phyloP scores from a whole-genome alignment of 2,797 vertebrate species.

The Mormyrops attenuatus region DNA sequence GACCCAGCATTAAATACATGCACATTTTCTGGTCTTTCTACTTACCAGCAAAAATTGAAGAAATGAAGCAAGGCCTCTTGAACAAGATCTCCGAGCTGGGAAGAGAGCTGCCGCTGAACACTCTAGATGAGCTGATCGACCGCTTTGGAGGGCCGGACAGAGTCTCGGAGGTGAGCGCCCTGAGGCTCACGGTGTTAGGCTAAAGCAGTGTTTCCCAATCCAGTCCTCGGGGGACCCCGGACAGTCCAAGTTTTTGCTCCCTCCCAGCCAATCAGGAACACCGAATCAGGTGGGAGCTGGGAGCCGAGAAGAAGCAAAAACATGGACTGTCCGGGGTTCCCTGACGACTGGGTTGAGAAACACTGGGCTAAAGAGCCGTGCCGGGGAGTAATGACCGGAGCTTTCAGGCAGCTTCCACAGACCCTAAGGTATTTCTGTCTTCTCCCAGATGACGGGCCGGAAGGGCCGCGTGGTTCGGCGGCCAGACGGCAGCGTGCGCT shows the following conservation, averaged over 20 bases:
- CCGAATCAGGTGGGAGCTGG: too few relatives aligned
- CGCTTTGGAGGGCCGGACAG: conserved; percentile 88
- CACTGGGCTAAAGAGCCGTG: not conserved
- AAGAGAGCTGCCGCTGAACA: conserved; percentile 93
- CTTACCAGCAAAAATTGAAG: conserved; percentile 69
- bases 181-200: not conserved
- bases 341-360: not conserved
- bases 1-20: not conserved
- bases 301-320: not conserved
- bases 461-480: conserved; percentile 88
- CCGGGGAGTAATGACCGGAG: not conserved
- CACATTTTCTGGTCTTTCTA: not conserved
- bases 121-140: conserved; percentile 90
- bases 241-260: too few relatives aligned
- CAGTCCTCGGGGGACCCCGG: too few relatives aligned
- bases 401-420: not conserved
- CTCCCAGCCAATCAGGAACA: too few relatives aligned
- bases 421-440: not conserved
- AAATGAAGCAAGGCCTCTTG: conserved; percentile 82
- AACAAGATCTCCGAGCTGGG: conserved; percentile 81
- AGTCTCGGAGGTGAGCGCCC: conserved; percentile 78
- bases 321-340: not conserved
- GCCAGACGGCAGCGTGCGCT: conserved; percentile 69
- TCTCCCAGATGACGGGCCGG: conserved; percentile 85
- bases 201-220: not conserved